phyloP scores from a whole-genome alignment of 1,140 invertebrate genomes.

The Listronotus bonariensis region DNA sequence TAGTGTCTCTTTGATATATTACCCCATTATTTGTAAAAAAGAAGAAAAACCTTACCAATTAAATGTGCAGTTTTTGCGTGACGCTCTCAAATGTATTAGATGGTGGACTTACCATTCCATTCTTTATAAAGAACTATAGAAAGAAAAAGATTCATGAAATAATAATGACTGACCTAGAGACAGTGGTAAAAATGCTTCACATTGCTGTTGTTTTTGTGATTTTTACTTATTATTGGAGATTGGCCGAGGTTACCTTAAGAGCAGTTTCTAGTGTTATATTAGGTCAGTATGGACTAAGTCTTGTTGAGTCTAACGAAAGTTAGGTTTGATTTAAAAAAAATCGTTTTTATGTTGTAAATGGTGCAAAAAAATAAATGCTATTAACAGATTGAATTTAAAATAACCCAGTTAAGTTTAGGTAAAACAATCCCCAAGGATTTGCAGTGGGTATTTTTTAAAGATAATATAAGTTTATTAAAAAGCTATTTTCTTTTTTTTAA shows the following conservation, averaged over 20 bases:
- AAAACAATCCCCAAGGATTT: too few species aligned
- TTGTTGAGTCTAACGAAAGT: too few species aligned
- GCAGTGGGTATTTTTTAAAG: too few species aligned
- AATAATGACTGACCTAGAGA: neutral
- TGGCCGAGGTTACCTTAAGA: neutral
- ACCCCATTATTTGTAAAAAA: too few species aligned
- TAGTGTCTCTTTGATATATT: neutral
- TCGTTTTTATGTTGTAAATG: too few species aligned
- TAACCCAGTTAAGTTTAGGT: too few species aligned
- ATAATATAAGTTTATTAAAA: too few species aligned
- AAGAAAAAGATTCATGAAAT: neutral
- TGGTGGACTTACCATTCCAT: neutral
- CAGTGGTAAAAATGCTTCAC: neutral
- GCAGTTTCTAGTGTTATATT: neutral
- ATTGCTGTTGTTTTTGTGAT: constrained; percentile 2
- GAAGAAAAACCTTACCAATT: too few species aligned
- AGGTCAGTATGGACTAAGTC: neutral
- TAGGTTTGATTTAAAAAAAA: too few species aligned
- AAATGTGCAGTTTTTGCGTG: neutral
- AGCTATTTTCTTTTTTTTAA: too few species aligned
- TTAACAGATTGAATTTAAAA: too few species aligned
- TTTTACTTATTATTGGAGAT: constrained; percentile 14
- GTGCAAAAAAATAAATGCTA: too few species aligned
- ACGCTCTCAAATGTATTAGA: neutral
- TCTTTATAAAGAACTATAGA: neutral